These are phyloP conservation scores for Aplochiton taeniatus DNA, from an alignment of 2,797 vertebrate genomes.

Conservation along the genomic window DNA sequence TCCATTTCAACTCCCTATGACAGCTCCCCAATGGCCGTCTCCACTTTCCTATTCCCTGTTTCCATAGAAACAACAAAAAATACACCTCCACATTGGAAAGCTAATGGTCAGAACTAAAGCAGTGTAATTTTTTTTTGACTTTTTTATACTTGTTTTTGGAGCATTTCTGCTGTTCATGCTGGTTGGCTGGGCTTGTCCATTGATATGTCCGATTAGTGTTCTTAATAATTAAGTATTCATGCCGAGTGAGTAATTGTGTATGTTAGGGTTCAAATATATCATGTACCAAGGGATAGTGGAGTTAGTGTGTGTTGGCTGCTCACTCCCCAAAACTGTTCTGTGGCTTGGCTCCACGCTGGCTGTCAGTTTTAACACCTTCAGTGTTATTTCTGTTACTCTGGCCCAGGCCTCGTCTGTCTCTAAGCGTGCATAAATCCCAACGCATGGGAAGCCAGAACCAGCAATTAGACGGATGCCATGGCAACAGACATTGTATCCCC, in stretches of 20 bases:
- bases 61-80: constrained; percentile 50
- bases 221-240: constrained; percentile 35
- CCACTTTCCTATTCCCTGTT: constrained; percentile 46
- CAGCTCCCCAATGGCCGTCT: constrained; percentile 38
- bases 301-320: constrained; percentile 40
- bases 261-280: background rate
- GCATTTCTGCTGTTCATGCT: constrained; percentile 30
- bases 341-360: constrained; percentile 24
- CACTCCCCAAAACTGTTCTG: constrained; percentile 13
- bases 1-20: constrained; percentile 57
- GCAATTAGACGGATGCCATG: background rate
- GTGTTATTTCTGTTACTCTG: constrained; percentile 25
- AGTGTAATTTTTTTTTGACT: constrained; percentile 43
- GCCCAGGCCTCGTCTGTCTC: constrained; percentile 13
- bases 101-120: constrained; percentile 30
- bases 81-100: constrained; percentile 39
- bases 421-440: constrained; percentile 21
- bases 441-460: background rate
- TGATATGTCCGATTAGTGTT: constrained; percentile 49
- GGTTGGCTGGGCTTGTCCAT: constrained; percentile 48
- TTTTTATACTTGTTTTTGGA: background rate
- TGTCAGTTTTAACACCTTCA: constrained; percentile 10
- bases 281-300: background rate
- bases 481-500: constrained; percentile 6
- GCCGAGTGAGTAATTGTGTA: constrained; percentile 15